Evolutionary conservation across 2,113 vertebrate species (phyloP).

Genomic region (Bufo gargarizans): DNA sequence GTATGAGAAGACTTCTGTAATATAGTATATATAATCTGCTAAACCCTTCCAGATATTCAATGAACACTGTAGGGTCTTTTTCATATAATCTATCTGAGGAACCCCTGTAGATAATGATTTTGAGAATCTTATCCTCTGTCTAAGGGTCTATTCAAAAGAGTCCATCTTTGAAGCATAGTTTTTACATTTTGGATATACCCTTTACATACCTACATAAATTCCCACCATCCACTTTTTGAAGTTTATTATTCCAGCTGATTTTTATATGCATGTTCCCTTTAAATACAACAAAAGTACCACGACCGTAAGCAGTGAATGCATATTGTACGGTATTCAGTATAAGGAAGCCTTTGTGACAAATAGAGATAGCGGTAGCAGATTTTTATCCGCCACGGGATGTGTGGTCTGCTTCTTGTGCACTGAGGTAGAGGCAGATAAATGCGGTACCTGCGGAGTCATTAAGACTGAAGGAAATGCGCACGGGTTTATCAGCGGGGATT

Average conservation of each 20-base stretch:
- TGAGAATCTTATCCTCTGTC: background rate
- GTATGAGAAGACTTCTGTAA: no score
- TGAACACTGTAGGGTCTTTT: no score
- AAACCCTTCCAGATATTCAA: background rate
- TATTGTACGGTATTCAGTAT: background rate
- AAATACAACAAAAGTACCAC: background rate
- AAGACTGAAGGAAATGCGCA: conserved; percentile 96
- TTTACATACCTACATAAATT: background rate
- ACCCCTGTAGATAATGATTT: background rate
- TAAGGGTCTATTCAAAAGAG: background rate
- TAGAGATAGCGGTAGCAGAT: conserved; percentile 5
- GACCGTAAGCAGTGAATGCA: background rate
- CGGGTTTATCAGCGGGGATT: conserved; percentile 91
- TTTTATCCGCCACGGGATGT: background rate
- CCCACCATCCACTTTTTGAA: background rate
- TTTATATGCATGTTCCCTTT: background rate
- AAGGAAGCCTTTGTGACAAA: background rate
- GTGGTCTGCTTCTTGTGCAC: background rate
- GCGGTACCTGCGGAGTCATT: conserved; percentile 83
- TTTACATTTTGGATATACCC: background rate
- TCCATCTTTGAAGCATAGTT: background rate
- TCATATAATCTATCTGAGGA: background rate
- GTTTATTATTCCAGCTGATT: background rate
- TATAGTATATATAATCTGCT: background rate
- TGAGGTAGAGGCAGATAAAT: conserved; percentile 26